phyloP scores from a whole-genome alignment of 2,113 vertebrate species.

The Macrotus californicus region DNA sequence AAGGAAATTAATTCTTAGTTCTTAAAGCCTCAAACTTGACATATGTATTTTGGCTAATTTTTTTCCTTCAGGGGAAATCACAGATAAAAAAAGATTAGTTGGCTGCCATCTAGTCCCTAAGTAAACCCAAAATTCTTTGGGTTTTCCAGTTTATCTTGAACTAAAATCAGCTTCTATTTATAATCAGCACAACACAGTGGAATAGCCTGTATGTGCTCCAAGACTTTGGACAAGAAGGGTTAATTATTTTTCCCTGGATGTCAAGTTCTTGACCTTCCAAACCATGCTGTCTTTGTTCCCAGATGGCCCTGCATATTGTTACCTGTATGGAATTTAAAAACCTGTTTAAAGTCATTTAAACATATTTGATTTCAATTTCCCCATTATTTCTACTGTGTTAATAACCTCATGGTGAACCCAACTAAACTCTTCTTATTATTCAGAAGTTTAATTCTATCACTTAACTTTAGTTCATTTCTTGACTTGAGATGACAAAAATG shows the following conservation, averaged over 20 bases:
- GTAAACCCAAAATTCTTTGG: neutral
- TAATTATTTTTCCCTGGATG: neutral
- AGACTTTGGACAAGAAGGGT: neutral
- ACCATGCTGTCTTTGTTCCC: neutral
- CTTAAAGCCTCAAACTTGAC: neutral
- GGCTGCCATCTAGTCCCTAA: neutral
- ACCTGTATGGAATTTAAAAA: slow-evolving; percentile 1
- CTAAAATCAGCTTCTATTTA: neutral
- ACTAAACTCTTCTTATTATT: slow-evolving; percentile 32
- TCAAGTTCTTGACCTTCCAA: slow-evolving; percentile 8
- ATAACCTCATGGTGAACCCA: slow-evolving; percentile 49
- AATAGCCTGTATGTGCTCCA: neutral
- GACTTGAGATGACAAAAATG: slow-evolving; percentile 65
- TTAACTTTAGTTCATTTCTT: slow-evolving; percentile 7
- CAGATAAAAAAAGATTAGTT: neutral
- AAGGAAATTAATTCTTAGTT: neutral
- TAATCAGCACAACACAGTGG: neutral
- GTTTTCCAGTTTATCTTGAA: neutral
- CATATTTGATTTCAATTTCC: slow-evolving; percentile 23
- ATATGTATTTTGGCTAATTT: neutral
- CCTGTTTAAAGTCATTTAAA: neutral
- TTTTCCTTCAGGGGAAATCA: neutral
- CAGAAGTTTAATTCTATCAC: slow-evolving; percentile 39
- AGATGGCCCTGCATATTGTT: neutral
- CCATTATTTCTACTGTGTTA: slow-evolving; percentile 10